Percentiles rank a stretch among this genome's conserved stretches.
Evolutionary conservation across 2,888 invertebrate genomes (phyloP).

Genomic region (Cosmia pyralina): DNA sequence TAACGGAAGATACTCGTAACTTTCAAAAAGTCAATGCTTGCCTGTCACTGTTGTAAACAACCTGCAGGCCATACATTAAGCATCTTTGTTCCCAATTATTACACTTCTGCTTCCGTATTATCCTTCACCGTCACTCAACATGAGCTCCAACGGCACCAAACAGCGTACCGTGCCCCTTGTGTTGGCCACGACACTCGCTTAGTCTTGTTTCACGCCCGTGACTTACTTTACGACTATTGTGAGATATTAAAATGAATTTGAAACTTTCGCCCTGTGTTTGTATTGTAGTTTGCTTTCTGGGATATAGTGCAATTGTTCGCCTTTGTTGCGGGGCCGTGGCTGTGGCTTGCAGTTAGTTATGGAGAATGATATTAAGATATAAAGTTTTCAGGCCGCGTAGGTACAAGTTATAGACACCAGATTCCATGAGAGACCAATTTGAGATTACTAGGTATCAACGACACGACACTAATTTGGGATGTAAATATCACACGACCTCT

Average conservation of each 20-base stretch:
- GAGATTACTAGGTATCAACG: constrained; percentile 18
- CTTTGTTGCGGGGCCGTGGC: constrained; percentile 49
- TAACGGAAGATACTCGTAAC: background rate
- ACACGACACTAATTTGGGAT: background rate
- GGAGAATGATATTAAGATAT: no score
- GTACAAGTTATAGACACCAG: constrained; percentile 1
- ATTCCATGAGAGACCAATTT: constrained; percentile 10
- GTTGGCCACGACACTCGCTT: constrained; percentile 74
- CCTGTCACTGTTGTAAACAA: constrained; percentile 32
- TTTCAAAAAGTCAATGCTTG: constrained; percentile 17
- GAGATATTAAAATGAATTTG: constrained; percentile 90
- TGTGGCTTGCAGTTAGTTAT: constrained; percentile 47
- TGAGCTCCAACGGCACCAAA: constrained; percentile 53
- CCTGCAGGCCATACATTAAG: constrained; percentile 7
- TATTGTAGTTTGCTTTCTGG: constrained; percentile 80
- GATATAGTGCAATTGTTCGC: constrained; percentile 69
- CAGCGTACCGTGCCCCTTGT: constrained; percentile 60
- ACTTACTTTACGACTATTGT: constrained; percentile 87
- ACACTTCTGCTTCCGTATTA: constrained; percentile 46
- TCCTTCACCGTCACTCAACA: constrained; percentile 46
- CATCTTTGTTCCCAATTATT: constrained; percentile 41
- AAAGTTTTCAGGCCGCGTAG: constrained; percentile 16
- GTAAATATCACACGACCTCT: no score
- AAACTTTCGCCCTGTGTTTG: constrained; percentile 86
- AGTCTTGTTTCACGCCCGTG: constrained; percentile 82